Percentiles rank a stretch among this genome's conserved stretches.
These are phyloP conservation scores for Ferdinandea cuprea DNA, from an alignment of 2,888 invertebrate species.

Conservation along the genomic window DNA sequence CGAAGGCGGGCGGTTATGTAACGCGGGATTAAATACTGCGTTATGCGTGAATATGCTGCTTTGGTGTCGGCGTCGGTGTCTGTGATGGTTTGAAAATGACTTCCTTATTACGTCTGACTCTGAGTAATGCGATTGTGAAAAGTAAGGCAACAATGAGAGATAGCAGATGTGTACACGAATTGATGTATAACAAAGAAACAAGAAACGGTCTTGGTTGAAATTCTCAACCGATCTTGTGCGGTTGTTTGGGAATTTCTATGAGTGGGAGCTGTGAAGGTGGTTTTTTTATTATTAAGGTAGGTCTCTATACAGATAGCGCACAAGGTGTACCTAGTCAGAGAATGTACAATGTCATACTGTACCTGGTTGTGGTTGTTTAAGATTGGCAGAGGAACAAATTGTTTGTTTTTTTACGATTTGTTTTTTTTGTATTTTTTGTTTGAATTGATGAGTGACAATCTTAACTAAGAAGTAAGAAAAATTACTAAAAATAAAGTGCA, in stretches of 20 bases:
- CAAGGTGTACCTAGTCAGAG: too few relatives aligned
- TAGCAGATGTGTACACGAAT: background rate
- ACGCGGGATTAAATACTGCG: background rate
- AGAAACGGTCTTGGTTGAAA: background rate
- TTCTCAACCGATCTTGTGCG: background rate
- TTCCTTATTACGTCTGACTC: slow-evolving; percentile 10
- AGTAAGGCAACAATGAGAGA: slow-evolving; percentile 10
- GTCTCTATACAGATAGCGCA: too few relatives aligned
- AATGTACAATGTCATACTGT: too few relatives aligned
- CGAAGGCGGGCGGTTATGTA: slow-evolving; percentile 1
- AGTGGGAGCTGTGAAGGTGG: background rate
- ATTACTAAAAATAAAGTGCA: too few relatives aligned
- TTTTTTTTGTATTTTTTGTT: too few relatives aligned
- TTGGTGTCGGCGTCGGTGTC: background rate
- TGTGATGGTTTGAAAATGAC: background rate
- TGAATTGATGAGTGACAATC: too few relatives aligned
- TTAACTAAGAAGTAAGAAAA: too few relatives aligned
- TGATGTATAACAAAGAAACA: background rate
- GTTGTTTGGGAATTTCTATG: background rate
- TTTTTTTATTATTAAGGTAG: background rate
- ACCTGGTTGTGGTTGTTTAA: too few relatives aligned
- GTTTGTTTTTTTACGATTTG: too few relatives aligned
- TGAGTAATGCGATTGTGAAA: slow-evolving; percentile 13
- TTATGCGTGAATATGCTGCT: slow-evolving; percentile 13
- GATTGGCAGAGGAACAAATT: too few relatives aligned